Base-by-base conservation (phyloP, 2,113 vertebrate species). In the Orientallactaga bullata region DNA sequence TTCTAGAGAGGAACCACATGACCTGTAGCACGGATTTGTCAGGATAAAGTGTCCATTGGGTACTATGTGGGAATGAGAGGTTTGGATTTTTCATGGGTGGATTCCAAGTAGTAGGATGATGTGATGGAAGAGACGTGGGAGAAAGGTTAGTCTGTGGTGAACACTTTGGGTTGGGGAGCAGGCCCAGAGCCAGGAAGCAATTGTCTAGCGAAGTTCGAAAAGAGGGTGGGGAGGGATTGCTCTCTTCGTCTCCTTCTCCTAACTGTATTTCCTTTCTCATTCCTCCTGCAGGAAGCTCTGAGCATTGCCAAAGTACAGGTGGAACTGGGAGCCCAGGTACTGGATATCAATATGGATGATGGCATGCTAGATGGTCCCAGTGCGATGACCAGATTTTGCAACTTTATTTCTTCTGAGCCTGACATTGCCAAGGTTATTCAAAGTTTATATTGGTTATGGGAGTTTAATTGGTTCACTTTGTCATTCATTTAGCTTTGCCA, bases 261-360 rank as follows among this genome's bases (percentile, higher is more conserved):
- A 73, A 61, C 37, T 10, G 87, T 26, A 3, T 32, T 76, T 20
- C 60, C 60, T 88, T 85, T 97, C 69, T 0, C 35, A 7, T 94
- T 91, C 87, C 7, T 89, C 71, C 55, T 95, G 42, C 81, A 99
- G 99, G 99, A 99, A 95, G 99, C 99, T 0, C 90, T 99, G 89
- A 98, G 98, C 68, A 90, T 99, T 30, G 99, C 99, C 68, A 99
- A 99, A 97, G 65, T 97, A 15, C 99, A 99, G 97, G 99, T 99
- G 96, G 99, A 99, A 95, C 99, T 99, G 99, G 99, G 99, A 30
- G 99, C 99, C 65, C 99, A 99, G 97, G 95, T 99, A 88, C 96
- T 99, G 96, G 99, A 99, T 88, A 98, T 99, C 94, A 99, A 99
- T 98, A 99, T 99, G 99, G 99, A 99, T 71, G 99, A 99, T 51